Evolutionary conservation across 64 coral and sea anemone genomes (phyloP), one percentile per base, ranked within the genome.

Genomic region (Porites lutea): DNA sequence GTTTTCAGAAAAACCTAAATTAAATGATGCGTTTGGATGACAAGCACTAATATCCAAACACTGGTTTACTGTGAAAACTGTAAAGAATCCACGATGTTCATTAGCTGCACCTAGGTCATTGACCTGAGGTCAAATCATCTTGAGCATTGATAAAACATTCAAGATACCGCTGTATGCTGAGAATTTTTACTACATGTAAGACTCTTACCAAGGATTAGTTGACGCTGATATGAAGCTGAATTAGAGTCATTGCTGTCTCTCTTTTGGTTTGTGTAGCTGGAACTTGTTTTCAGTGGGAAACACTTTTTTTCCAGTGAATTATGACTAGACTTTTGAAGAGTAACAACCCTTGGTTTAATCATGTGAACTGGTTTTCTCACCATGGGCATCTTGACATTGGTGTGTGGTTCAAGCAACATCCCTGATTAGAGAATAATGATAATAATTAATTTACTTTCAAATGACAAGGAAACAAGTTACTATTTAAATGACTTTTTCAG

Each of bases 281-380:
- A 45, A 6, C 8, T 65, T 45, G 47, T 72, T 57, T 65, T 27
- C 65, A 22, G 37, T n/a, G 59, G 44, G 44, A 50, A 76, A 55
- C 48, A 16, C 10, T 53, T 71, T 16, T 22, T 80, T 22, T 80
- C 67, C 49, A 59, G 3, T 57, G 51, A 58, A 74, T 72, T 46
- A 21, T 13, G 20, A 9, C 48, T 48, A 6, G 13, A 14, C 45
- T 75, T 71, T 71, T 82, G 78, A 23, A 83, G 57, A 13, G 70
- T 74, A 0, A 52, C 46, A 13, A 73, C 57, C 23, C 69, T 61
- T 60, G 79, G 79, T 74, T 83, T 84, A 45, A 80, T 59, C 47
- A 65, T 64, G 57, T 91, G 79, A 2, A 91, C 55, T 59, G 89
- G 89, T 20, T 91, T 91, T 20, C 81, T 91, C 9, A 91, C 89